Evolutionary conservation across 2,797 vertebrate species (phyloP), one percentile per base, ranked within the genome.

Genomic region (Acipenser oxyrinchus): DNA sequence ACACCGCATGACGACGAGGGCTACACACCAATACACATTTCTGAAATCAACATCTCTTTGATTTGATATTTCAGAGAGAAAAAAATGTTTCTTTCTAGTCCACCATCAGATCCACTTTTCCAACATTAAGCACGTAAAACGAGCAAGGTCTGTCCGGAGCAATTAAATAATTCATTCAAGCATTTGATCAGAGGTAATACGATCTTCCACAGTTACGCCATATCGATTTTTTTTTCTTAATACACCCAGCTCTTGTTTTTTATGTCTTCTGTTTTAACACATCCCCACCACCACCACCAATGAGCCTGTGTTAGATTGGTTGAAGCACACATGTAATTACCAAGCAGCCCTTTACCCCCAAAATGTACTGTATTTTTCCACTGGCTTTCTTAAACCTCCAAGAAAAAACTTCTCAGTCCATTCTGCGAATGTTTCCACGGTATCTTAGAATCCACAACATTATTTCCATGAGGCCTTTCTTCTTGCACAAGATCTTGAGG

Each of bases 1-100:
- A 77, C 76, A 73, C 77, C 83, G 76, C 88, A 87, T 87, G 88
- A 87, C 88, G 83, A 78, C 78, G 65, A 68, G 75, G 75, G 75
- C 77, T 82, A 63, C 49, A 63, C 61, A 65, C 49, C 69, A 49
- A 65, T 68, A 71, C 77, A 69, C 74, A 66, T 63, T 59, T 66
- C 49, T 11, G 18, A 49, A 1, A 7, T 60, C 1, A 51, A 11
- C 1, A 53, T 58, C 69, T 74, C 15, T 18, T 6, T 37, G 64
- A 69, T 72, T 58, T 63, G 63, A 18, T 18, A 18, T 18, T 18
- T 3, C 2, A 37, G 4, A 37, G 4, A 37, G 4, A 37, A 11
- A 69, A 65, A 69, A 53, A 48, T 52, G 62, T 55, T 23, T 72
- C 37, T 67, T 60, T 72, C 71, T 77, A 79, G 74, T 86, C 83